Base-by-base conservation (phyloP, 2,888 invertebrate species). In the Drosophila mulleri region DNA sequence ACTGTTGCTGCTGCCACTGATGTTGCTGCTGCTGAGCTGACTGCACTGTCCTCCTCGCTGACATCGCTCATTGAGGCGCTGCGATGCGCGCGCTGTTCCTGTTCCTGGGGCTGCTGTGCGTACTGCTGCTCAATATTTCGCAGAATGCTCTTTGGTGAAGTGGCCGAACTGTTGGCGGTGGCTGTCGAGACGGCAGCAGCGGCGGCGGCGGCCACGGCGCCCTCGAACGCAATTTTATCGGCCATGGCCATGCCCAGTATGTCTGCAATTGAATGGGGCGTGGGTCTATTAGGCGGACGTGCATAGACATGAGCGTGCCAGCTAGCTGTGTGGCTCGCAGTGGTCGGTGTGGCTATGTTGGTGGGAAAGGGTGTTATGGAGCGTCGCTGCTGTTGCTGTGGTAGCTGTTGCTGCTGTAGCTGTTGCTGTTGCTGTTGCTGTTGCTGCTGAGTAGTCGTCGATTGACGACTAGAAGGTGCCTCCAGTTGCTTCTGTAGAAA, bases 261-360 rank as follows among this genome's bases (percentile, higher is more conserved):
- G 91, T 98, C 96, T 78, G 96, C 96, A 90, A 98, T 98, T 45
- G 96, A 95, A 92, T 98, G 97, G 6, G 98, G 96, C 2, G 98
- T 98, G 1, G 97, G 97, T 63, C 95, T 95, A 83, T 95, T 95
- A 12, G 97, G 97, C 14, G 97, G 96, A 83, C 96, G 96, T 3
- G 95, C 96, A 92, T 98, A 98, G 26, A 98, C 96, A 92, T 98
- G 98, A 41, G 97, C 96, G 93, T 98, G 98, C 98, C 98, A 98
- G 44, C 96, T 93, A 29, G 92, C 85, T 8, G 63, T 72, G 32
- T 78, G 72, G 35, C 23, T 62, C n/a, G 45, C 16, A 41, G 16
- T 29, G 8, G 54, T 20, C 6, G 57, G 11, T 32, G 32, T 37
- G 35, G 66, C 29, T 35, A 71, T 35, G 69, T 32, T 75, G 42